phyloP scores from a whole-genome alignment of 92 coral and sea anemone genomes.

The Chrysogorgia sp. region DNA sequence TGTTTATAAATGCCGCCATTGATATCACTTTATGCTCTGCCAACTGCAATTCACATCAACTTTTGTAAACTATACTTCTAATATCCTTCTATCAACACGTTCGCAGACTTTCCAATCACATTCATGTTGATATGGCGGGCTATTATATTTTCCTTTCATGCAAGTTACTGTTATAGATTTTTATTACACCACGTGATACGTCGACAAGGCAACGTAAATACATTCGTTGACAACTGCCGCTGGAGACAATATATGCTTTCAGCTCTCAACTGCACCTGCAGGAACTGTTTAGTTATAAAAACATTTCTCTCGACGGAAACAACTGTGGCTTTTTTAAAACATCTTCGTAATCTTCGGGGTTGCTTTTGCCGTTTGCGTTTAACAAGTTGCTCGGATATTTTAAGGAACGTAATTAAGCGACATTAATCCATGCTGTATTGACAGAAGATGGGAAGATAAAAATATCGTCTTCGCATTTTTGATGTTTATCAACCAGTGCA shows the following conservation, averaged over 20 bases:
- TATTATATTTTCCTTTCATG: slow-evolving; percentile 13
- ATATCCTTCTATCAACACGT: slow-evolving; percentile 41
- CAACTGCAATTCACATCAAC: slow-evolving; percentile 20
- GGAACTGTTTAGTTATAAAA: neutral
- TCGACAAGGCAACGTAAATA: slow-evolving; percentile 43
- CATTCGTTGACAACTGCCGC: neutral
- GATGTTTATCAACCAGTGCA: too few species aligned
- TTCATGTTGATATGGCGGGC: slow-evolving; percentile 20
- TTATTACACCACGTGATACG: slow-evolving; percentile 30
- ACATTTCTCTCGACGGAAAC: too few species aligned
- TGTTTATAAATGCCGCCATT: slow-evolving; percentile 5
- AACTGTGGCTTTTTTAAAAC: too few species aligned
- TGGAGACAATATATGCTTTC: too few species aligned
- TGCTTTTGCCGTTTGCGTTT: neutral
- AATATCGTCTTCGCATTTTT: too few species aligned
- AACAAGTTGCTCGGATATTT: too few species aligned
- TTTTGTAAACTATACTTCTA: slow-evolving; percentile 15
- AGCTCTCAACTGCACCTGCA: too few species aligned
- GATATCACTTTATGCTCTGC: slow-evolving; percentile 5
- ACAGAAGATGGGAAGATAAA: too few species aligned
- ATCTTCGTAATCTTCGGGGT: neutral
- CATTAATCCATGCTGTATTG: too few species aligned
- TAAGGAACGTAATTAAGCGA: too few species aligned
- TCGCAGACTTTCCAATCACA: slow-evolving; percentile 8
- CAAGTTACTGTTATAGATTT: neutral